Evolutionary conservation across 2,888 invertebrate species (phyloP).

Genomic region (Patella ulyssiponensis): DNA sequence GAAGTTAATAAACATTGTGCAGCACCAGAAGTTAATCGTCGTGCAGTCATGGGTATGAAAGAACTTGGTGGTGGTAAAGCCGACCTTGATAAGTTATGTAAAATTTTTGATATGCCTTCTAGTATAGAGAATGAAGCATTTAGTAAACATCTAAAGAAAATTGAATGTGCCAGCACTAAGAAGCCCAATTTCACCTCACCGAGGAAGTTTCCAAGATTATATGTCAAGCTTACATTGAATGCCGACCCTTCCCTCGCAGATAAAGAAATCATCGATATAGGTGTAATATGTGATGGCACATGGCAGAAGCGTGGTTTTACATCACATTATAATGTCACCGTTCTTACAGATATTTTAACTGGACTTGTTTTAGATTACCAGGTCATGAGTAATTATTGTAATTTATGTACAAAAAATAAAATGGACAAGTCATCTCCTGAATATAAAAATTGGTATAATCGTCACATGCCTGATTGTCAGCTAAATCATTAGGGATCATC

Average conservation of each 20-base stretch:
- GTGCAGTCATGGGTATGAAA: slow-evolving; percentile 1
- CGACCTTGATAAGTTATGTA: neutral
- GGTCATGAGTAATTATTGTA: too few relatives aligned
- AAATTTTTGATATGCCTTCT: neutral
- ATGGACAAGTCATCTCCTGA: too few relatives aligned
- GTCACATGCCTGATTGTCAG: too few relatives aligned
- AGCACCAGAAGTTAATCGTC: neutral
- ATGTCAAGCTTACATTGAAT: neutral
- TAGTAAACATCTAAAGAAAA: neutral
- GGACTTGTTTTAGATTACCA: too few relatives aligned
- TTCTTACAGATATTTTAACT: too few relatives aligned
- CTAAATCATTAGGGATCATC: too few relatives aligned
- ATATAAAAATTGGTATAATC: too few relatives aligned
- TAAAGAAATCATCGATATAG: neutral
- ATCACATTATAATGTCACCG: too few relatives aligned
- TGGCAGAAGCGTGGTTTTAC: too few relatives aligned
- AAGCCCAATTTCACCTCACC: neutral
- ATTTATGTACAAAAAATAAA: too few relatives aligned
- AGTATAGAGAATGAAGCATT: neutral
- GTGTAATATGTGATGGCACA: neutral
- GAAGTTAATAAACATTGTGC: neutral
- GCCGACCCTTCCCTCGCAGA: neutral
- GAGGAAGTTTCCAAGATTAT: neutral
- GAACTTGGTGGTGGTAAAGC: neutral
- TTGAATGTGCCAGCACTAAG: neutral